Conservation (phyloP, 2,888 invertebrate species). For the Helleia helle region DNA sequence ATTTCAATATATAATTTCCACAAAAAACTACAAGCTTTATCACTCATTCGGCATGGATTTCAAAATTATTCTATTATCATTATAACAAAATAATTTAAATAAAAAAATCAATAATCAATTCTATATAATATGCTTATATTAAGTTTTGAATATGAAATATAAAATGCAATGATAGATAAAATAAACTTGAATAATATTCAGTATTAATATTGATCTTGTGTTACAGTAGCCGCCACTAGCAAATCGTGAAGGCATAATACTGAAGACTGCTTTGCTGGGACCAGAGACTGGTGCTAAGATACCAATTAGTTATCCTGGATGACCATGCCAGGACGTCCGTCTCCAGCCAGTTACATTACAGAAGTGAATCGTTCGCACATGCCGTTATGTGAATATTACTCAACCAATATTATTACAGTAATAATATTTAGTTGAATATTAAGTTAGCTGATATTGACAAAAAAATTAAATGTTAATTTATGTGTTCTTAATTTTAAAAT, state of each 20-base stretch:
- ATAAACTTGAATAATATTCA: too few relatives aligned
- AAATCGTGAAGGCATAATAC: constrained; percentile 44
- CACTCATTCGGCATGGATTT: too few relatives aligned
- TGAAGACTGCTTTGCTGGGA: constrained; percentile 45
- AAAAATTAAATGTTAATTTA: not conserved
- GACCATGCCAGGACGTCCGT: constrained; percentile 17
- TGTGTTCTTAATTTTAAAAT: not conserved
- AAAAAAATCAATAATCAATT: too few relatives aligned
- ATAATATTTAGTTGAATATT: not conserved
- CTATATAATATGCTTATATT: too few relatives aligned
- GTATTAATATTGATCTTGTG: constrained; percentile 5
- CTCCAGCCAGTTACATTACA: constrained; percentile 31
- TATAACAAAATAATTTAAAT: too few relatives aligned
- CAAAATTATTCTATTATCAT: too few relatives aligned
- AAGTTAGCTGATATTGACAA: not conserved
- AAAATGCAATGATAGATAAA: too few relatives aligned
- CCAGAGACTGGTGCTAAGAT: constrained; percentile 22
- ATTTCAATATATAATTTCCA: too few relatives aligned
- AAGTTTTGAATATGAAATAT: too few relatives aligned
- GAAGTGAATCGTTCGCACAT: constrained; percentile 30
- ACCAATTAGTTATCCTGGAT: constrained; percentile 10
- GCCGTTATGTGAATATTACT: constrained; percentile 27
- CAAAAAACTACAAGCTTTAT: too few relatives aligned
- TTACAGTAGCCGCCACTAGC: constrained; percentile 67
- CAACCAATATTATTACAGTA: constrained; percentile 15